Evolutionary conservation across 2,797 vertebrate genomes (phyloP).

Genomic region (Pampus argenteus): DNA sequence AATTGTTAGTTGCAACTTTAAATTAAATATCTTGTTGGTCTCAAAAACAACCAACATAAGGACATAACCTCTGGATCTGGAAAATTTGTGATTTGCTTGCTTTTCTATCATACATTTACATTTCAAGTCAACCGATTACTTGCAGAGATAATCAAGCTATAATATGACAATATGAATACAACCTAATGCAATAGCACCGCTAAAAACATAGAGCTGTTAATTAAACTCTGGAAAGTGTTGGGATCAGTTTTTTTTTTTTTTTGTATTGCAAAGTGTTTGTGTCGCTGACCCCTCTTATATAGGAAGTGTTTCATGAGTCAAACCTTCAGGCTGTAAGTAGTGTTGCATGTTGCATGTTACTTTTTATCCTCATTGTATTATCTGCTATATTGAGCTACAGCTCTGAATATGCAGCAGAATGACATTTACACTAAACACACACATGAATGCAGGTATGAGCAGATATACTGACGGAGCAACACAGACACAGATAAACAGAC

Average conservation of each 20-base stretch:
- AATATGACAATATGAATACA: too few species aligned
- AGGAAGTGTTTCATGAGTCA: neutral
- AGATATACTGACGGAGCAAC: slow-evolving; percentile 15
- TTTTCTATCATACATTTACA: too few species aligned
- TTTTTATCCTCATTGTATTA: neutral
- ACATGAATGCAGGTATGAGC: slow-evolving; percentile 15
- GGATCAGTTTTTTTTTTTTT: neutral
- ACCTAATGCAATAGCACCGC: neutral
- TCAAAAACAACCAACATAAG: too few species aligned
- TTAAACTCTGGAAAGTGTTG: neutral
- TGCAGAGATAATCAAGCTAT: neutral
- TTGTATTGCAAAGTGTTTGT: neutral
- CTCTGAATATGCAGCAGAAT: slow-evolving; percentile 7
- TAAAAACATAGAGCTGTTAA: neutral
- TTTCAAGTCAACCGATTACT: neutral
- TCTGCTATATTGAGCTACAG: slow-evolving; percentile 26
- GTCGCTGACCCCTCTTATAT: neutral
- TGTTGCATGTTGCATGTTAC: slow-evolving; percentile 3
- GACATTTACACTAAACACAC: slow-evolving; percentile 44
- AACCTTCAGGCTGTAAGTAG: slow-evolving; percentile 3
- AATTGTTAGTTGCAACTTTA: too few species aligned
- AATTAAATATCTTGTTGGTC: too few species aligned
- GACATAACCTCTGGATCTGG: too few species aligned
- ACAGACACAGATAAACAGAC: slow-evolving; percentile 25
- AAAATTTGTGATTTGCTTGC: too few species aligned